phyloP scores from a whole-genome alignment of 2,797 vertebrate genomes.

The Brachymystax lenok region DNA sequence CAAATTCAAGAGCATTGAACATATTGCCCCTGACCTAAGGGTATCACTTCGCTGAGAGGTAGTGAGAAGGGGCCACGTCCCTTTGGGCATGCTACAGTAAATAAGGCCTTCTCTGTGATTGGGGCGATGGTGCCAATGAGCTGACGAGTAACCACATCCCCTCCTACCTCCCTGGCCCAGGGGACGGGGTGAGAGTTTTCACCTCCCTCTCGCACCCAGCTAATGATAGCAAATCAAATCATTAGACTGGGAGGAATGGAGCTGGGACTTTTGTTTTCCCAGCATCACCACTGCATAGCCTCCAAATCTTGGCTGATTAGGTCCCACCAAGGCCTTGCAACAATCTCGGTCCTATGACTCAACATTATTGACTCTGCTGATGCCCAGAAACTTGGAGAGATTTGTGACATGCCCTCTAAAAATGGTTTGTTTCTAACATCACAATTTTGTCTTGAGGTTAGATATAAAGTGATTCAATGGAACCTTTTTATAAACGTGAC shows the following conservation, averaged over 20 bases:
- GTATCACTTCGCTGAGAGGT: neutral
- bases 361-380: constrained; percentile 16
- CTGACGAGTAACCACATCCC: constrained; percentile 54
- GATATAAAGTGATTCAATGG: neutral
- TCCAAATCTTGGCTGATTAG: constrained; percentile 22
- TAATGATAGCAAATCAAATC: constrained; percentile 38
- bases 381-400: constrained; percentile 9
- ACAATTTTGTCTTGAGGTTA: neutral
- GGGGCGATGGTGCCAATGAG: constrained; percentile 19
- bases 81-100: neutral
- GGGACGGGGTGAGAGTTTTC: constrained; percentile 37
- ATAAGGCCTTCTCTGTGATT: constrained; percentile 8
- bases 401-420: neutral
- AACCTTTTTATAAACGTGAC: neutral
- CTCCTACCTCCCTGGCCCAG: constrained; percentile 23
- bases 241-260: constrained; percentile 32
- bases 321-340: constrained; percentile 2
- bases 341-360: constrained; percentile 48
- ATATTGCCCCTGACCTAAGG: neutral
- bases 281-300: constrained; percentile 35
- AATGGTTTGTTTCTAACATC: neutral
- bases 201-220: constrained; percentile 36
- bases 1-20: neutral
- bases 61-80: neutral
- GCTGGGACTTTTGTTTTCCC: constrained; percentile 20